phyloP scores from a whole-genome alignment of 2,113 vertebrate genomes.

The Heterotis niloticus region DNA sequence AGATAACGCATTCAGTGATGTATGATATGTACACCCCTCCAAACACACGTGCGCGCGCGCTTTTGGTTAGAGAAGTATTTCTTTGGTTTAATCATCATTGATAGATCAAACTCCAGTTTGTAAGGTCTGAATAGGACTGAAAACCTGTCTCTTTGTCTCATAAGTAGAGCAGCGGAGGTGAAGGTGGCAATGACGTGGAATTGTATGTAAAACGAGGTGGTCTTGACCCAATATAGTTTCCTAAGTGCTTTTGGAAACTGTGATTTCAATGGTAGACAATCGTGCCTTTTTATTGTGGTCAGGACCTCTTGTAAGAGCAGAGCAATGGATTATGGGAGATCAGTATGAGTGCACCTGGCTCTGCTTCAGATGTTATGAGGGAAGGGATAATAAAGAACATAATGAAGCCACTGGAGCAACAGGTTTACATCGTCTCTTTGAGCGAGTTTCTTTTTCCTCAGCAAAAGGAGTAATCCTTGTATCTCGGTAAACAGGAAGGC shows the following conservation, averaged over 20 bases:
- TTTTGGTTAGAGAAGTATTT: too few relatives aligned
- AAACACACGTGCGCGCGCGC: too few relatives aligned
- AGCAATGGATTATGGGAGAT: neutral
- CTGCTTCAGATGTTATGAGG: neutral
- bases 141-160: neutral
- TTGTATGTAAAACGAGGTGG: slow-evolving; percentile 1
- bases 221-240: neutral
- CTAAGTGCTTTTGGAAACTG: neutral
- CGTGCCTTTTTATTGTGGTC: neutral
- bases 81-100: too few relatives aligned
- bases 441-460: neutral
- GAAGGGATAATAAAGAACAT: neutral
- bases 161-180: neutral
- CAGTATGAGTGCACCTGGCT: neutral
- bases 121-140: neutral
- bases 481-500: neutral
- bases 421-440: neutral
- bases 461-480: neutral
- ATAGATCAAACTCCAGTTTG: neutral
- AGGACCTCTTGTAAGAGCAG: too few relatives aligned
- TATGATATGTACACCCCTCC: too few relatives aligned
- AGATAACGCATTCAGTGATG: too few relatives aligned
- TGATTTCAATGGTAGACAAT: neutral
- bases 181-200: neutral
- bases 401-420: neutral